These are phyloP conservation scores for Phaonia tiefii DNA, from an alignment of 2,888 invertebrate genomes.

Conservation along the genomic window DNA sequence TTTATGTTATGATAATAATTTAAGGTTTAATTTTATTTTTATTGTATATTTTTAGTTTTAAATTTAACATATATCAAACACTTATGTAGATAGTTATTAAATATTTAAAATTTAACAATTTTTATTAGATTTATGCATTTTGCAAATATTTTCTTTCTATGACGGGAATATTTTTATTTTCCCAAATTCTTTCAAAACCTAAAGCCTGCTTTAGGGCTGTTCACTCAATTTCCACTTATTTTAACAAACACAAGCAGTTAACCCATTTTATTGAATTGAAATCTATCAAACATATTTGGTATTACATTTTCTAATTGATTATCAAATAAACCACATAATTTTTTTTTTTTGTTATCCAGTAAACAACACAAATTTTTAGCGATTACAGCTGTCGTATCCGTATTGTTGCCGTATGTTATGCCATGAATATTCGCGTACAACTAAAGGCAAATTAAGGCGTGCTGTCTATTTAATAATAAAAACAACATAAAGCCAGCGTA, in stretches of 20 bases:
- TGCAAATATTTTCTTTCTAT: too few relatives aligned
- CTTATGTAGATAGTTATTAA: not conserved
- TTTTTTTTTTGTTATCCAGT: slow-evolving; percentile 7
- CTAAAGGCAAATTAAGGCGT: slow-evolving; percentile 59
- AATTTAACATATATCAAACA: slow-evolving; percentile 3
- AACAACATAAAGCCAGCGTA: slow-evolving; percentile 22
- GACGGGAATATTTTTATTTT: too few relatives aligned
- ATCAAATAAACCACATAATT: too few relatives aligned
- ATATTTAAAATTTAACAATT: not conserved
- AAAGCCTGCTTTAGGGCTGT: too few relatives aligned
- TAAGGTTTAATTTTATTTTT: slow-evolving; percentile 3
- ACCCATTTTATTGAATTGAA: slow-evolving; percentile 32
- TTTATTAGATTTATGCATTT: not conserved
- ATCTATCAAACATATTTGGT: too few relatives aligned
- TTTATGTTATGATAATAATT: too few relatives aligned
- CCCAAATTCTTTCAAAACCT: too few relatives aligned
- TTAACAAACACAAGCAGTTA: not conserved
- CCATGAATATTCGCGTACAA: slow-evolving; percentile 60
- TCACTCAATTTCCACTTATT: not conserved
- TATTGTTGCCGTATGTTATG: slow-evolving; percentile 24
- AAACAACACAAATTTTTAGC: not conserved
- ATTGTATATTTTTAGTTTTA: slow-evolving; percentile 11
- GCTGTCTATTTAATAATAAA: slow-evolving; percentile 54
- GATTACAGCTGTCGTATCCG: slow-evolving; percentile 19
- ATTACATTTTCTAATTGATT: too few relatives aligned